Evolutionary conservation across 30 jellyfish, hydroid and myxozoan species (phyloP), one percentile per base, ranked within the genome.

Genomic region (Rhopilema esculentum): DNA sequence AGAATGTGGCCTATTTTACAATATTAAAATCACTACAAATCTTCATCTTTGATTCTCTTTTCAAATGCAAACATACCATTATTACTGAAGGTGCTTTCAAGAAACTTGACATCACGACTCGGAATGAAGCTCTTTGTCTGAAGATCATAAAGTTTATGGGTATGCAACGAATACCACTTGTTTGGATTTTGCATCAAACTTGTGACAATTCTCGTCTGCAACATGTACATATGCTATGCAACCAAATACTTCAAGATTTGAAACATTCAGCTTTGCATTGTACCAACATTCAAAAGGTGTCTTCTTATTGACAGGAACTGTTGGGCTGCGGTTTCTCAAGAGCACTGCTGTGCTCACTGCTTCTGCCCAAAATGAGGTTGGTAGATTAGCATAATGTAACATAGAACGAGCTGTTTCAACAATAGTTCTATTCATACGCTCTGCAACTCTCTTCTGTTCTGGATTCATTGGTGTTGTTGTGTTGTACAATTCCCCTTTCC

Each of bases 281-380:
- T 69, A 9, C 87, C 81, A 83, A 9, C 23, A 86, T 83, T 83
- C 89, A 30, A 16, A 33, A n/a, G 85, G 76, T 33, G 85, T 74
- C 71, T 20, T 74, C 27, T 30, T 21, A 17, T 74, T 40, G 29
- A 74, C 29, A 17, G 33, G 7, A 31, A 49, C 85, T 74, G 74
- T 74, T 33, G 85, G 85, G n/a, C 85, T 74, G 29, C 77, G 72
- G 49, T 33, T 74, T 27, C 85, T n/a, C 32, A 74, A 29, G 50
- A 31, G 8, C 32, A 28, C 52, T 21, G 88, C 88, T 50, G 88
- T 77, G 30, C 21, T 27, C 24, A 77, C 77, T 50, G 88, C 88
- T 30, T 77, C 88, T 8, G 88, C 88, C 78, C 88, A 77, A 77
- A 77, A 77, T 16, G 51, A 15, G 1, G 22, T 19, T 20, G 88